phyloP scores from a whole-genome alignment of 1,140 invertebrate genomes.

The Drosophila sechellia region DNA sequence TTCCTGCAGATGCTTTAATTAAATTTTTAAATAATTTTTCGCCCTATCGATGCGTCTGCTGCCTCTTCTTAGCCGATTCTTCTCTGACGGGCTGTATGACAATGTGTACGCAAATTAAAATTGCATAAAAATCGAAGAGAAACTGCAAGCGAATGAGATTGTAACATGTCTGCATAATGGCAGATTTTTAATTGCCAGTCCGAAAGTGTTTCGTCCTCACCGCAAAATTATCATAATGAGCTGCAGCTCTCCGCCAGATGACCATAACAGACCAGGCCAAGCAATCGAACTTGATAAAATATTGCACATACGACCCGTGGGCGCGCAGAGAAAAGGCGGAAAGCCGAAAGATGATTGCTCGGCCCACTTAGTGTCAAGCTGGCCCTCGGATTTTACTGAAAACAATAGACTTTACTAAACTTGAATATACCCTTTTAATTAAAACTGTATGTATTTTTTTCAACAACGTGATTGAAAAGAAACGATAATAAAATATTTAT shows the following conservation, averaged over 20 bases:
- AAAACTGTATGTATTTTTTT: too few species aligned
- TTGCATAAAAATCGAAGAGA: slow-evolving; percentile 61
- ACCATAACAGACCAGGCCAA: slow-evolving; percentile 11
- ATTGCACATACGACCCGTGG: slow-evolving; percentile 51
- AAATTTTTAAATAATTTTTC: slow-evolving; percentile 79
- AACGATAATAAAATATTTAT: too few species aligned
- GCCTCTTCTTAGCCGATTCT: slow-evolving; percentile 4
- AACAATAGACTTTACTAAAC: background rate
- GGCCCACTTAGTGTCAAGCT: slow-evolving; percentile 10
- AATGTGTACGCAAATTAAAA: slow-evolving; percentile 80
- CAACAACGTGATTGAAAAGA: background rate
- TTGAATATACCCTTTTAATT: too few species aligned
- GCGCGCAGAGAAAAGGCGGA: background rate
- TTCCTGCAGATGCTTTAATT: slow-evolving; percentile 70
- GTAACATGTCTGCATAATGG: slow-evolving; percentile 66
- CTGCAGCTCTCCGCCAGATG: slow-evolving; percentile 9
- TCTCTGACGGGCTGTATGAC: slow-evolving; percentile 56
- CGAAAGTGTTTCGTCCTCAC: slow-evolving; percentile 54
- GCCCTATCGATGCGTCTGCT: slow-evolving; percentile 8
- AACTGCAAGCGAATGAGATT: slow-evolving; percentile 55
- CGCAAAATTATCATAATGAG: slow-evolving; percentile 75
- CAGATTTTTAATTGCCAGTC: slow-evolving; percentile 78
- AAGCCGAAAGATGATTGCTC: background rate
- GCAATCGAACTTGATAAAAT: slow-evolving; percentile 59
- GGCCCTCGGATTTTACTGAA: background rate